These are phyloP conservation scores for Microctenopoma lineatum DNA, from an alignment of 2,797 vertebrate species.

Conservation along the genomic window DNA sequence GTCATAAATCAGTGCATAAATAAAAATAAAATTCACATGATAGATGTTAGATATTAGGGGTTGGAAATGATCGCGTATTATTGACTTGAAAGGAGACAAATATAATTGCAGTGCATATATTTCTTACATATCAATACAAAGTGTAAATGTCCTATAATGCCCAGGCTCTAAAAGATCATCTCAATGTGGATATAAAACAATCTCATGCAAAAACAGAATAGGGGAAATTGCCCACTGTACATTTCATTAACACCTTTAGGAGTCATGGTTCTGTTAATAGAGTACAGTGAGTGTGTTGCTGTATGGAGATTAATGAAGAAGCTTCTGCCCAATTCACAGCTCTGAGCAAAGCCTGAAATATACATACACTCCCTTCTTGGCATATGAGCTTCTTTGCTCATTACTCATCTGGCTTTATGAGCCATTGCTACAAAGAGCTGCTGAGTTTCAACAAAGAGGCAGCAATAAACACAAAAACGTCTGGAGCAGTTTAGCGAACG, in stretches of 20 bases:
- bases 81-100: too few relatives aligned
- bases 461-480: slow-evolving; percentile 28
- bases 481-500: slow-evolving; percentile 36
- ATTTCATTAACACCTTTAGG: slow-evolving; percentile 51
- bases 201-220: slow-evolving; percentile 8
- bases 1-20: background rate
- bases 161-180: background rate
- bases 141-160: background rate
- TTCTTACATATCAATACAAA: slow-evolving; percentile 7
- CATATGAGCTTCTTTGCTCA: slow-evolving; percentile 44
- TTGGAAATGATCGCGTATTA: background rate
- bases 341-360: slow-evolving; percentile 40
- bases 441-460: slow-evolving; percentile 59
- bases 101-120: background rate
- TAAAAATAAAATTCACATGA: background rate
- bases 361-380: slow-evolving; percentile 48
- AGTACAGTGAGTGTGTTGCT: slow-evolving; percentile 31
- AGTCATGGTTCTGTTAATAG: slow-evolving; percentile 25
- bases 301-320: slow-evolving; percentile 59
- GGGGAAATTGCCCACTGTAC: slow-evolving; percentile 39
- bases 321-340: slow-evolving; percentile 47
- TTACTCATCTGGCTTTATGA: slow-evolving; percentile 71
- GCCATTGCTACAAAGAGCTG: slow-evolving; percentile 46
- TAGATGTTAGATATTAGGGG: background rate
- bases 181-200: background rate